A percentile compares a stretch with the other conserved stretches of the same genome.
Conservation (phyloP, 1,140 invertebrate species). For the Watersipora subatra region DNA sequence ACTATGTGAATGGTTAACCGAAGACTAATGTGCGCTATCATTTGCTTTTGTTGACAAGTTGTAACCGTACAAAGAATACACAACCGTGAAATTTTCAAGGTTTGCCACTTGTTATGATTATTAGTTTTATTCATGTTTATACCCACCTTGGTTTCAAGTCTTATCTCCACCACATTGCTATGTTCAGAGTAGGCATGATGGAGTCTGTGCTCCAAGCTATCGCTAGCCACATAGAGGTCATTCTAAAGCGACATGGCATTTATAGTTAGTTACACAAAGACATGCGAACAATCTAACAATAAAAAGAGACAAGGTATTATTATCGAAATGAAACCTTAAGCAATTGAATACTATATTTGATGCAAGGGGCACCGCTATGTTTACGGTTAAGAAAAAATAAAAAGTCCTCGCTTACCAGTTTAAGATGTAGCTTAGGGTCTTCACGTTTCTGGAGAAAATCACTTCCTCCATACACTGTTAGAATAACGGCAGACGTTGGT, state of each 20-base stretch:
- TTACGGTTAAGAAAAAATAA: too few species aligned
- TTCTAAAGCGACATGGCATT: neutral
- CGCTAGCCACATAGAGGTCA: neutral
- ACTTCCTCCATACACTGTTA: neutral
- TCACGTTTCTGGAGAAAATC: neutral
- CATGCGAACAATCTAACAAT: neutral
- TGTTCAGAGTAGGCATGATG: neutral
- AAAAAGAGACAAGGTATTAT: too few species aligned
- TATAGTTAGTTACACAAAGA: neutral
- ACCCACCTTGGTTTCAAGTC: neutral
- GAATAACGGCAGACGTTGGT: neutral
- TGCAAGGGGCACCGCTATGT: too few species aligned
- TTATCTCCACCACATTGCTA: neutral
- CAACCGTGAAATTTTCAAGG: too few species aligned
- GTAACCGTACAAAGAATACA: too few species aligned
- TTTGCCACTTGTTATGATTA: too few species aligned
- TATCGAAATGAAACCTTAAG: too few species aligned
- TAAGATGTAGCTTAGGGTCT: neutral
- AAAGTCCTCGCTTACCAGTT: neutral
- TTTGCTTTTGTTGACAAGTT: too few species aligned
- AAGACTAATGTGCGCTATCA: too few species aligned
- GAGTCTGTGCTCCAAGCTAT: neutral
- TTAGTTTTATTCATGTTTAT: too few species aligned
- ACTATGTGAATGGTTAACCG: too few species aligned
- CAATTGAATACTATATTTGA: too few species aligned